Conservation (phyloP, 2,113 vertebrate species). For the Neogobius melanostomus region DNA sequence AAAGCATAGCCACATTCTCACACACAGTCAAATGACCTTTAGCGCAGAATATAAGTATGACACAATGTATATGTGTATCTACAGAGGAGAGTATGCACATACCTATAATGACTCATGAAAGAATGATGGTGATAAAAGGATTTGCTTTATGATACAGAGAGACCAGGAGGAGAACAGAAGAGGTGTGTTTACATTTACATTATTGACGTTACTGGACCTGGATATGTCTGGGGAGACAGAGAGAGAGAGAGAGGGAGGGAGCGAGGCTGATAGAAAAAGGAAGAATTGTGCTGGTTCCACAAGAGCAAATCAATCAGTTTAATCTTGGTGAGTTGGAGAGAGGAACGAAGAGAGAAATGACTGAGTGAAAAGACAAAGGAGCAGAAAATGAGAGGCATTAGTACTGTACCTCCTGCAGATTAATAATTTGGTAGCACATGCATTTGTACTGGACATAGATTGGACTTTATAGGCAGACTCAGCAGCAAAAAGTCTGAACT, state of each 20-base stretch:
- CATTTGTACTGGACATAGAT: background rate
- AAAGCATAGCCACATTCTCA: slow-evolving; percentile 17
- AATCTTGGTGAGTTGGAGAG: slow-evolving; percentile 49
- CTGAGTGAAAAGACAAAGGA: slow-evolving; percentile 1
- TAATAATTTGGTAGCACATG: background rate
- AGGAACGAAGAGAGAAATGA: slow-evolving; percentile 27
- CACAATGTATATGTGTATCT: background rate
- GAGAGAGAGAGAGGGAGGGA: slow-evolving; percentile 30
- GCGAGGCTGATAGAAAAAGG: slow-evolving; percentile 18
- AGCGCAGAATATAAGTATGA: background rate
- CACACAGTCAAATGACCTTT: slow-evolving; percentile 22
- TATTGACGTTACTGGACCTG: slow-evolving; percentile 56
- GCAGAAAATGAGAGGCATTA: background rate
- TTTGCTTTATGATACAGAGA: slow-evolving; percentile 9
- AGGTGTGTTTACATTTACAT: slow-evolving; percentile 66
- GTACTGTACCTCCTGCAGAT: background rate
- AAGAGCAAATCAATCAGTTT: slow-evolving; percentile 59
- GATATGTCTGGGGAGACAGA: slow-evolving; percentile 37
- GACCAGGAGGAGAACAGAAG: slow-evolving; percentile 8
- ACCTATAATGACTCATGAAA: slow-evolving; percentile 35
- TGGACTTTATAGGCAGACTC: too few relatives aligned
- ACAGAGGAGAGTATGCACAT: slow-evolving; percentile 2
- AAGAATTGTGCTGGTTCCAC: slow-evolving; percentile 35
- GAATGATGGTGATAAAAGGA: slow-evolving; percentile 22
- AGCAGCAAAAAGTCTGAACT: too few relatives aligned